Evolutionary conservation across 2,888 invertebrate species (phyloP).

Genomic region (Mesorhabditis sp.): DNA sequence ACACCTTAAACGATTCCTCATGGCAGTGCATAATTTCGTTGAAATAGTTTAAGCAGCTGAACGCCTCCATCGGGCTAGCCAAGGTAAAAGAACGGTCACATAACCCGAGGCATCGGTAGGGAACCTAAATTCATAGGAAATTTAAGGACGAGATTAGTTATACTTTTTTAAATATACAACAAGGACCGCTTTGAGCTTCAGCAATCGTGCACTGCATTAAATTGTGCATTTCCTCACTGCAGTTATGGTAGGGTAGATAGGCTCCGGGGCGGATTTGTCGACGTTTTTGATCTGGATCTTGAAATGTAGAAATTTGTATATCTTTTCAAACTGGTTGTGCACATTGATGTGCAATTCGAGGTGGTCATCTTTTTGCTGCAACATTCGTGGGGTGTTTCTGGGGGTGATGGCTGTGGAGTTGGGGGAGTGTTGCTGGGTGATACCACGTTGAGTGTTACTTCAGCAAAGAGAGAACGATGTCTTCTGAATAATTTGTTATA

Average conservation of each 20-base stretch:
- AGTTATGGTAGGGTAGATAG: slow-evolving; percentile 4
- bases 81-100: background rate
- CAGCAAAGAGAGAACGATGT: background rate
- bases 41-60: background rate
- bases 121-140: background rate
- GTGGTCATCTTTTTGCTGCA: background rate
- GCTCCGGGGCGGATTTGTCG: slow-evolving; percentile 3
- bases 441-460: background rate
- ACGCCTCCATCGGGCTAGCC: background rate
- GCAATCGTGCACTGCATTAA: background rate
- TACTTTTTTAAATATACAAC: slow-evolving; percentile 1
- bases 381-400: background rate
- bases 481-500: background rate
- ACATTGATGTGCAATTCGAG: background rate
- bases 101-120: background rate
- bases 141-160: background rate
- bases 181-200: background rate
- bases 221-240: slow-evolving; percentile 1
- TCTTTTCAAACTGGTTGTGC: background rate
- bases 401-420: background rate
- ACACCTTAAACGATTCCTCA: background rate
- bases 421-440: background rate
- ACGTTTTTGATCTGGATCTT: background rate
- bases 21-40: background rate
- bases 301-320: background rate